These are phyloP conservation scores for Scaptomyza caliginosa DNA, from an alignment of 2,888 invertebrate species.

Conservation along the genomic window DNA sequence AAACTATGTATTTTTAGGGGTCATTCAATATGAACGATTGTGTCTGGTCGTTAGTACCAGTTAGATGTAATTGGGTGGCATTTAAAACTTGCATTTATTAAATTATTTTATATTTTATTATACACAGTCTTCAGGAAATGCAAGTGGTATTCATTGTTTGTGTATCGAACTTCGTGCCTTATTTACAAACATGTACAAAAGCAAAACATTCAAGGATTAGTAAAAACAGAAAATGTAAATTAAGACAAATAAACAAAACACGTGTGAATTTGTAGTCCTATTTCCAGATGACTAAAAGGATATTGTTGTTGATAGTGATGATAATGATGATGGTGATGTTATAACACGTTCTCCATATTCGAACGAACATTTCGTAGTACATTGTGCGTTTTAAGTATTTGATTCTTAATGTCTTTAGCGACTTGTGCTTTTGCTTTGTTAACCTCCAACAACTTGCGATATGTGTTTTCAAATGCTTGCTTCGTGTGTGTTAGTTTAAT, in stretches of 20 bases:
- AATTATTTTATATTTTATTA: slow-evolving; percentile 34
- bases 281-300: not conserved
- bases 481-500: slow-evolving; percentile 89
- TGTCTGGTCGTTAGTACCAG: slow-evolving; percentile 29
- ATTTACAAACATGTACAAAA: slow-evolving; percentile 4
- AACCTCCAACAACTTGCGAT: slow-evolving; percentile 89
- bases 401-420: slow-evolving; percentile 92
- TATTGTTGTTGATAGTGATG: slow-evolving; percentile 24
- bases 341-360: slow-evolving; percentile 87
- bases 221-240: slow-evolving; percentile 14
- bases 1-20: slow-evolving; percentile 33
- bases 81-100: slow-evolving; percentile 43
- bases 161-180: slow-evolving; percentile 16
- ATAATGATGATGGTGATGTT: slow-evolving; percentile 54
- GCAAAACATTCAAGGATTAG: slow-evolving; percentile 16
- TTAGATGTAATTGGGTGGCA: slow-evolving; percentile 19
- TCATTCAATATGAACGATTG: slow-evolving; percentile 81
- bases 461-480: slow-evolving; percentile 90
- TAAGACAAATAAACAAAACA: slow-evolving; percentile 7
- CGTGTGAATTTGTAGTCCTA: slow-evolving; percentile 11
- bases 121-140: slow-evolving; percentile 70
- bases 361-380: slow-evolving; percentile 90
- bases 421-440: slow-evolving; percentile 92
- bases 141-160: slow-evolving; percentile 44
- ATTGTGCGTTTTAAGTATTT: slow-evolving; percentile 91